phyloP scores from a whole-genome alignment of 2,888 invertebrate genomes.

The Homarus gammarus region DNA sequence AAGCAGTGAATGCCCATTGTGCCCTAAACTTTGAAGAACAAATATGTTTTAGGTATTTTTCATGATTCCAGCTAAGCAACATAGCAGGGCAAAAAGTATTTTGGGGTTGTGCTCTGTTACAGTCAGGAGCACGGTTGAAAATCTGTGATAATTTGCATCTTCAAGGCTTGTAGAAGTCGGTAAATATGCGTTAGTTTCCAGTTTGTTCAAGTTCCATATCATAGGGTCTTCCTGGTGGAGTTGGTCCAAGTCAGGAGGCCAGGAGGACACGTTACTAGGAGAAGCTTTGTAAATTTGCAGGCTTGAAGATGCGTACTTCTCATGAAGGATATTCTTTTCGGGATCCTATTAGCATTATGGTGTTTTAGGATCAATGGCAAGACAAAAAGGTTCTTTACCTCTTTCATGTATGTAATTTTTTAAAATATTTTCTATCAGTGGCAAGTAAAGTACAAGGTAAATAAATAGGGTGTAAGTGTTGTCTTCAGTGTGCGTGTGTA shows the following conservation, averaged over 20 bases:
- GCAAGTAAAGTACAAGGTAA: slow-evolving; percentile 71
- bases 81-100: slow-evolving; percentile 38
- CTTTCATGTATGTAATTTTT: slow-evolving; percentile 59
- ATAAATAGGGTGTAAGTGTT: slow-evolving; percentile 60
- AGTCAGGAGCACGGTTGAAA: slow-evolving; percentile 51
- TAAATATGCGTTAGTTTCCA: slow-evolving; percentile 54
- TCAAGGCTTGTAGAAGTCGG: slow-evolving; percentile 57
- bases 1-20: slow-evolving; percentile 21
- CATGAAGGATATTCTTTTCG: slow-evolving; percentile 49
- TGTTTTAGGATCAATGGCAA: slow-evolving; percentile 65
- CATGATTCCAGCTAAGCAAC: slow-evolving; percentile 42
- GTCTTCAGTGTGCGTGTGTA: slow-evolving; percentile 49
- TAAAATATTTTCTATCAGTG: slow-evolving; percentile 65
- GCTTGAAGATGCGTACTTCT: slow-evolving; percentile 63
- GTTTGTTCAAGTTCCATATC: slow-evolving; percentile 42
- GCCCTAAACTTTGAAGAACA: slow-evolving; percentile 16
- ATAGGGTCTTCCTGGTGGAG: slow-evolving; percentile 10
- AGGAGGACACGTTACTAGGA: slow-evolving; percentile 26
- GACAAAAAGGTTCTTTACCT: slow-evolving; percentile 61
- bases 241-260: slow-evolving; percentile 16
- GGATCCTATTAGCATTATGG: slow-evolving; percentile 63
- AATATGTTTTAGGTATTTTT: slow-evolving; percentile 20
- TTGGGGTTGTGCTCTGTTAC: slow-evolving; percentile 43
- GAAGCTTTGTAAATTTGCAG: slow-evolving; percentile 36
- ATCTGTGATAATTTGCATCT: slow-evolving; percentile 72